Percentiles rank a stretch among this genome's conserved stretches.
phyloP scores from a whole-genome alignment of 2,113 vertebrate genomes.

The Arvicanthis niloticus region DNA sequence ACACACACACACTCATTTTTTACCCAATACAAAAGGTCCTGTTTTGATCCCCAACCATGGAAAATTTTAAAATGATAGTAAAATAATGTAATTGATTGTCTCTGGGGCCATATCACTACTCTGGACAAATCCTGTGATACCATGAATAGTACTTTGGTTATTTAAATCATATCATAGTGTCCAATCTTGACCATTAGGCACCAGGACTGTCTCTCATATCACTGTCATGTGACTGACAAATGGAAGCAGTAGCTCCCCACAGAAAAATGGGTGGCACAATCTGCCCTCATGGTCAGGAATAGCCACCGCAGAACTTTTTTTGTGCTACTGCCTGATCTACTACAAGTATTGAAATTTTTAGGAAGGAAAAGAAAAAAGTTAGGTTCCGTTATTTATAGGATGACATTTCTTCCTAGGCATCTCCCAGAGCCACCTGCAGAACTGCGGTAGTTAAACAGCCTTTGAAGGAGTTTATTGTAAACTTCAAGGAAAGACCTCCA shows the following conservation, averaged over 20 bases:
- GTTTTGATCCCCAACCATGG: background rate
- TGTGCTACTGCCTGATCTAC: background rate
- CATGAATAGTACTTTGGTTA: background rate
- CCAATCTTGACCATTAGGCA: background rate
- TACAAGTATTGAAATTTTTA: background rate
- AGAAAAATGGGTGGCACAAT: background rate
- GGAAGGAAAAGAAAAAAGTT: background rate
- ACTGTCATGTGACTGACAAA: background rate
- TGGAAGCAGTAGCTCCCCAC: background rate
- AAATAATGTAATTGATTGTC: background rate
- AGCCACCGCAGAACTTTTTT: background rate
- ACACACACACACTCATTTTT: background rate
- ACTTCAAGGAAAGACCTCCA: background rate
- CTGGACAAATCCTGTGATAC: background rate
- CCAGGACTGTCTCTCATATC: background rate
- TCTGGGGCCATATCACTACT: background rate
- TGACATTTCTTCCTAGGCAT: background rate
- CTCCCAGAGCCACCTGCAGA: background rate
- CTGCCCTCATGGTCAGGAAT: background rate
- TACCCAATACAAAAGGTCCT: background rate
- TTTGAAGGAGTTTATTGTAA: slow-evolving; percentile 7
- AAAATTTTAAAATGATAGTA: background rate
- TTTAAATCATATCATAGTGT: background rate
- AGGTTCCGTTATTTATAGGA: background rate
- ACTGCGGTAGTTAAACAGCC: background rate